Conservation (phyloP, 2,888 invertebrate species). For the Harpagoxenus sublaevis region DNA sequence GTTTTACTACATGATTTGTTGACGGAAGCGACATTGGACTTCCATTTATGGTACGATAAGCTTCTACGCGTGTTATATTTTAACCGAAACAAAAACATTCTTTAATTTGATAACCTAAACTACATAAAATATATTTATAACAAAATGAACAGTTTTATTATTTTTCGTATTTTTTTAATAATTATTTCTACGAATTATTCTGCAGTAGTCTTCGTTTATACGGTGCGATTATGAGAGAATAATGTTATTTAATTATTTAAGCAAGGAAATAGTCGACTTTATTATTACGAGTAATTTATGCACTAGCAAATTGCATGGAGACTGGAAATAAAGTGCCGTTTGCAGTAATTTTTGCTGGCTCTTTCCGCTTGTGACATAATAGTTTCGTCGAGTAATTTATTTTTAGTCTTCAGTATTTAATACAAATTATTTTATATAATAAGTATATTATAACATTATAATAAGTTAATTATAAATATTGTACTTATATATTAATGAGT, state of each 20-base stretch:
- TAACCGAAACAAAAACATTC: not conserved
- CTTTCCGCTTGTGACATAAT: not conserved
- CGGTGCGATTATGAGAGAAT: not conserved
- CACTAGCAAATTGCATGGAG: not conserved
- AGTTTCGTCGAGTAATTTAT: not conserved
- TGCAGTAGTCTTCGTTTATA: not conserved
- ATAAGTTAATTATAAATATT: not conserved
- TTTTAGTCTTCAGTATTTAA: not conserved
- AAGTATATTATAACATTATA: no score
- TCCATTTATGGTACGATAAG: constrained; percentile 4
- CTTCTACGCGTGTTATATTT: not conserved
- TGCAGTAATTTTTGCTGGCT: not conserved
- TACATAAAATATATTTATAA: not conserved
- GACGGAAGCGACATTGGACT: not conserved
- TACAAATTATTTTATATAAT: not conserved
- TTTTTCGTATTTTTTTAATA: not conserved
- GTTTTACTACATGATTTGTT: not conserved
- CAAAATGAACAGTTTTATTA: no score
- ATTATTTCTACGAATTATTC: not conserved
- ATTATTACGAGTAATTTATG: constrained; percentile 31
- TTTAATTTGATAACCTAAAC: not conserved
- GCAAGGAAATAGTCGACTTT: not conserved
- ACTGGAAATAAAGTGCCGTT: not conserved
- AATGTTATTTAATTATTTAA: constrained; percentile 10
- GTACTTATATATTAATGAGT: not conserved